Evolutionary conservation across 2,113 vertebrate genomes (phyloP).

Genomic region (Percina caprodes): DNA sequence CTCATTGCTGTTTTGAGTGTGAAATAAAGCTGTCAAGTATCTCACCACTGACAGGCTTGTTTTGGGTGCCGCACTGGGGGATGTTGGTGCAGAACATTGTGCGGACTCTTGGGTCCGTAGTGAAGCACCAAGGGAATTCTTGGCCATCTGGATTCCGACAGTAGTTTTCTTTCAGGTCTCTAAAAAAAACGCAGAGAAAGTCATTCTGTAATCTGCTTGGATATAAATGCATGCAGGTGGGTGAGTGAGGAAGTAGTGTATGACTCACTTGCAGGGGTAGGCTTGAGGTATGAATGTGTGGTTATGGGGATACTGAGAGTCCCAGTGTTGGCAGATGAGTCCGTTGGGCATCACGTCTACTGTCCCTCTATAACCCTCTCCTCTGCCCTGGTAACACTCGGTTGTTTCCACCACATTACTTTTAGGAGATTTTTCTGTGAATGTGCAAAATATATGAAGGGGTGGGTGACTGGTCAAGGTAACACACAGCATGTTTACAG

Average conservation of each 20-base stretch:
- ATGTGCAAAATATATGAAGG: background rate
- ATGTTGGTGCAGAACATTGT: constrained; percentile 94
- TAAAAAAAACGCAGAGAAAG: constrained; percentile 69
- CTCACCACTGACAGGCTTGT: constrained; percentile 73
- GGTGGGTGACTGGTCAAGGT: background rate
- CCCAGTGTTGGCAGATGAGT: constrained; percentile 92
- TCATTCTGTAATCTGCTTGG: constrained; percentile 60
- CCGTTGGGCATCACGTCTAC: constrained; percentile 88
- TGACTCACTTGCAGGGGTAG: constrained; percentile 96
- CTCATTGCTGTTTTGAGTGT: constrained; percentile 19
- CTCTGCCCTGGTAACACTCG: constrained; percentile 87
- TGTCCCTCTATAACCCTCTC: constrained; percentile 90
- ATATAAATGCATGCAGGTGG: constrained; percentile 77
- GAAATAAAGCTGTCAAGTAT: constrained; percentile 32
- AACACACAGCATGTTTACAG: background rate
- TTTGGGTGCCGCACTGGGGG: constrained; percentile 87
- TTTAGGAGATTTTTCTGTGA: constrained; percentile 68
- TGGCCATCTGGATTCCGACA: constrained; percentile 98
- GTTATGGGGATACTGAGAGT: constrained; percentile 93
- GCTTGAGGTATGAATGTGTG: constrained; percentile 92
- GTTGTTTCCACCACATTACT: constrained; percentile 80
- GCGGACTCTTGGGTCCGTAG: constrained; percentile 92
- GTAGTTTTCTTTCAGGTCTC: constrained; percentile 96
- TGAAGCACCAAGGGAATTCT: constrained; percentile 98
- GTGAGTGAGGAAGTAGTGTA: constrained; percentile 16